Conservation (phyloP, 2,113 vertebrate genomes). For the Megaceryle torquata region DNA sequence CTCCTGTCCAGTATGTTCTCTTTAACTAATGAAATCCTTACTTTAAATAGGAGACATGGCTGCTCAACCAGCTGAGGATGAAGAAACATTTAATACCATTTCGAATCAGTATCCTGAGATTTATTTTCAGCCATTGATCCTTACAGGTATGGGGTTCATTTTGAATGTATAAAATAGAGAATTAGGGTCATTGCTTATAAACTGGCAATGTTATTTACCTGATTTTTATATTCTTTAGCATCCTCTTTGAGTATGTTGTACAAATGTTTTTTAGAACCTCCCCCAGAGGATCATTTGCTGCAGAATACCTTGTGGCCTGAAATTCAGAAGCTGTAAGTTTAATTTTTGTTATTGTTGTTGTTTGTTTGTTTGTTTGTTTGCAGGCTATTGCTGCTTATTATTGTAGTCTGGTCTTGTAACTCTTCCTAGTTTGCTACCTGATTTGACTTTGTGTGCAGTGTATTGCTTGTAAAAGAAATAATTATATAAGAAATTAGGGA, state of each 20-base stretch:
- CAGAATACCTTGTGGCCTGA: constrained; percentile 99
- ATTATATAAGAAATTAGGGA: not conserved
- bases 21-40: constrained; percentile 9
- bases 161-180: not conserved
- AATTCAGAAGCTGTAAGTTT: constrained; percentile 94
- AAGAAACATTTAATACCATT: constrained; percentile 72
- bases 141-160: constrained; percentile 81
- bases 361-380: constrained; percentile 20
- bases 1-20: not conserved
- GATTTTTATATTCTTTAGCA: not conserved
- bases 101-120: constrained; percentile 87
- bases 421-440: not conserved
- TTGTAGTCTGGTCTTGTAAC: not conserved
- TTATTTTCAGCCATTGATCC: constrained; percentile 85
- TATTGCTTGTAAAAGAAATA: not conserved
- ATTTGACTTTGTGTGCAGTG: not conserved
- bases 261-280: constrained; percentile 83
- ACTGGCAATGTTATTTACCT: not conserved
- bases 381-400: not conserved
- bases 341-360: not conserved
- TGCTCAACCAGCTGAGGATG: constrained; percentile 65
- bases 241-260: not conserved
- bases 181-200: not conserved
- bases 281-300: constrained; percentile 93
- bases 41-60: constrained; percentile 78